phyloP scores from a whole-genome alignment of 2,797 vertebrate genomes.

The Gallinago nigripennis region DNA sequence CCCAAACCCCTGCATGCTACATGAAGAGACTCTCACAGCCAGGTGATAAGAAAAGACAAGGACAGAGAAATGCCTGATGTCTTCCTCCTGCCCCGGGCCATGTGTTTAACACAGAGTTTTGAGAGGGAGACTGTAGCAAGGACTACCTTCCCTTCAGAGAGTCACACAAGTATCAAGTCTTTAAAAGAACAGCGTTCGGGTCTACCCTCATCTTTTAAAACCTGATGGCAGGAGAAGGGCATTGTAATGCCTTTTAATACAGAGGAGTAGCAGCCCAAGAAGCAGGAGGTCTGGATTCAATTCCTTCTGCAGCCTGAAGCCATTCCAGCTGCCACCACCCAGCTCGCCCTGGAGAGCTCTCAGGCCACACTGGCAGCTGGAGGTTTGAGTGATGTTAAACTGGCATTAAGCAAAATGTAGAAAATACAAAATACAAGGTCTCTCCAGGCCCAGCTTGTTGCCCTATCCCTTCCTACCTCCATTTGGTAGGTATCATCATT shows the following conservation, averaged over 20 bases:
- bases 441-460: neutral
- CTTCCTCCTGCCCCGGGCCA: neutral
- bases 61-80: neutral
- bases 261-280: neutral
- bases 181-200: neutral
- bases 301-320: neutral
- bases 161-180: neutral
- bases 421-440: neutral
- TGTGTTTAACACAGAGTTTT: neutral
- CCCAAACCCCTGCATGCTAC: neutral
- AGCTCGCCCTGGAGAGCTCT: neutral
- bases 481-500: neutral
- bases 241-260: neutral
- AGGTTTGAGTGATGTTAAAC: neutral
- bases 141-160: neutral
- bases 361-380: accelerated
- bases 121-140: neutral
- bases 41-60: neutral
- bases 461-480: neutral
- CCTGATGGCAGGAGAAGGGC: neutral
- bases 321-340: neutral
- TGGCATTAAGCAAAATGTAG: neutral
- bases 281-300: neutral
- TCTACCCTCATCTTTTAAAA: neutral
- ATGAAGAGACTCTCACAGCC: neutral